Base-by-base conservation (phyloP, 2,113 vertebrate species). In the Onychostruthus taczanowskii region DNA sequence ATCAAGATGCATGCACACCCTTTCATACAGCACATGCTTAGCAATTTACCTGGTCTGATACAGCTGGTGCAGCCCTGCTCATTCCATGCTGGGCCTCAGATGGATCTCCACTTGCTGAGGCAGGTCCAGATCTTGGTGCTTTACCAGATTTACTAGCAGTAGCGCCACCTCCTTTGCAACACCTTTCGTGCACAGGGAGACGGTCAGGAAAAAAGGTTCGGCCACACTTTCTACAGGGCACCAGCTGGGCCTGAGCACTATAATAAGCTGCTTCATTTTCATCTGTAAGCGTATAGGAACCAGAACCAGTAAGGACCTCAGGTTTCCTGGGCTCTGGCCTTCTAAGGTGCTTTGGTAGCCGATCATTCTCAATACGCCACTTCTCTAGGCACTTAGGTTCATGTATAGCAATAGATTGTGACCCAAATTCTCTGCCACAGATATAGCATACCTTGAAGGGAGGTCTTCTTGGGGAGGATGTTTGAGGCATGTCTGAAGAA, bases 391-490 rank as follows among this genome's bases (percentile, higher is more conserved):
- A 98, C 83, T 98, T 94, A 21, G 97, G 98, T 63, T 98, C 98
- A 35, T 98, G 98, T 55, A 98, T 97, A 66, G 85, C 79, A 70
- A 98, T 95, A 22, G 98, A 98, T 3, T 89, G 96, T 31, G 98
- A 98, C 12, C 98, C 98, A 95, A 98, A 98, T 84, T 98, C 98
- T 92, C 96, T 97, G 66, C 98, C 98, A 90, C 98, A 98, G 59
- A 98, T 97, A 44, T 98, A 98, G 87, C 98, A 98, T 3, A 98
- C 50, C 16, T 21, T 97, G 80, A 98, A 97, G 15, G 30, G 58
- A 49, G 97, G 97, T 96, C 97, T 97, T 90, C 95, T 96, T 49
- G 97, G 85, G 16, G 98, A 28, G 7, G 94, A 90, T 6, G 7
- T 67, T n/a, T 11, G 49, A 6, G 96, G 95, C 96, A 97, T 97